phyloP scores from a whole-genome alignment of 1,140 invertebrate genomes.

The Drosophila ironensis region DNA sequence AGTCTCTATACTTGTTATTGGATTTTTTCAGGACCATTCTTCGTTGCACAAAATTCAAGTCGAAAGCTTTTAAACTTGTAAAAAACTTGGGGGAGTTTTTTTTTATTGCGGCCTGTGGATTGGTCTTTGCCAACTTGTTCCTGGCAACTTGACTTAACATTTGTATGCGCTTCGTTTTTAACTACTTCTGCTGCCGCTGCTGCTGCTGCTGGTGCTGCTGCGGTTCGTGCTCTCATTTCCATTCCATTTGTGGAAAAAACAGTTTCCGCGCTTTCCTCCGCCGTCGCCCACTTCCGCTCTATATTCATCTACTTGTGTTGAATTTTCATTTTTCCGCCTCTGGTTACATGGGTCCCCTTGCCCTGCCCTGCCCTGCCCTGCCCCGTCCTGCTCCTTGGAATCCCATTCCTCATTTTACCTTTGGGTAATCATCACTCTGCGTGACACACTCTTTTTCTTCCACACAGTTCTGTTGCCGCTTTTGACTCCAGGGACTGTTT shows the following conservation, averaged over 20 bases:
- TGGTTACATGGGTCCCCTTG: no score
- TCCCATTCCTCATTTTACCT: conserved; percentile 44
- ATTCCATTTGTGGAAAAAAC: conserved; percentile 30
- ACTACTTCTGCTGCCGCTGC: conserved; percentile 5
- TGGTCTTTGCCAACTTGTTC: neutral
- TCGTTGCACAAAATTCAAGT: no score
- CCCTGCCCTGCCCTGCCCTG: no score
- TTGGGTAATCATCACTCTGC: conserved; percentile 68
- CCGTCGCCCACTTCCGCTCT: conserved; percentile 60
- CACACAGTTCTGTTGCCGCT: conserved; percentile 13
- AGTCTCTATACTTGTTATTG: neutral
- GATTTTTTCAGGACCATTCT: no score
- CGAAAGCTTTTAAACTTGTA: no score
- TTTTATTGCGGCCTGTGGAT: neutral
- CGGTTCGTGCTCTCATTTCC: conserved; percentile 21
- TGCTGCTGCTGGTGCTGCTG: conserved; percentile 8
- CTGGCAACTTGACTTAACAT: conserved; percentile 54
- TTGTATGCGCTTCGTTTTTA: conserved; percentile 66
- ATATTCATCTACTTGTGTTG: conserved; percentile 71
- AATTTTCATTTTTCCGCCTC: conserved; percentile 71
- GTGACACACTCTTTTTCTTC: conserved; percentile 19
- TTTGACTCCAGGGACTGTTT: conserved; percentile 8
- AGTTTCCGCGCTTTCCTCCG: conserved; percentile 22
- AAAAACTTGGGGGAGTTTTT: neutral
- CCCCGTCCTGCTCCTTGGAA: conserved; percentile 3